A percentile compares a stretch with the other conserved stretches of the same genome.
Evolutionary conservation across 1,140 invertebrate genomes (phyloP).

Genomic region (Eueides isabella): DNA sequence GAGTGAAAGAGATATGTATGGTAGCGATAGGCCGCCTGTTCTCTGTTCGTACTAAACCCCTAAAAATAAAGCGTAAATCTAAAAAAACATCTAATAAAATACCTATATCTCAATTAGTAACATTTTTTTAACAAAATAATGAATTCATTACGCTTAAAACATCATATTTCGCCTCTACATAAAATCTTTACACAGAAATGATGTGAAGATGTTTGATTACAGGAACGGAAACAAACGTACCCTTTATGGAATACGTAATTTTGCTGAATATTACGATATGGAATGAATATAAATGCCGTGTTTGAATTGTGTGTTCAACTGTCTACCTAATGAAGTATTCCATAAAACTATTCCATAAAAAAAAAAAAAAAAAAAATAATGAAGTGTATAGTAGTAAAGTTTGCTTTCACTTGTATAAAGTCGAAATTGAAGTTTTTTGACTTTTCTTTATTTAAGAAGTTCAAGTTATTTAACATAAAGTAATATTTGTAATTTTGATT

Average conservation of each 20-base stretch:
- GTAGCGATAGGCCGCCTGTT: no score
- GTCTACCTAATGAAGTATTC: slow-evolving; percentile 32
- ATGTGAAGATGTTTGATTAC: slow-evolving; percentile 44
- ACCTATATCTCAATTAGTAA: no score
- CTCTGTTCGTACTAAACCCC: no score
- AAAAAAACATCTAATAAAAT: no score
- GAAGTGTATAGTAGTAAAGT: slow-evolving; percentile 5
- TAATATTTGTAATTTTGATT: no score
- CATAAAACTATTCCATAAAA: no score
- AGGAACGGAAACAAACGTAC: slow-evolving; percentile 42
- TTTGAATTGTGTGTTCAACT: slow-evolving; percentile 27
- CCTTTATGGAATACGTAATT: slow-evolving; percentile 40
- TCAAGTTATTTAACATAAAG: not conserved
- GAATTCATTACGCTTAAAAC: not conserved
- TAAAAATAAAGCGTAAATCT: no score
- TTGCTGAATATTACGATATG: slow-evolving; percentile 34
- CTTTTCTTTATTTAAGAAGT: no score
- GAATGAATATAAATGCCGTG: slow-evolving; percentile 39
- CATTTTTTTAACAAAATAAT: not conserved
- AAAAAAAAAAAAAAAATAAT: slow-evolving; percentile 15
- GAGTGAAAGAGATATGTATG: no score
- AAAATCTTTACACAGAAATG: not conserved
- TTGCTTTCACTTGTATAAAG: not conserved
- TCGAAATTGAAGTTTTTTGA: not conserved
- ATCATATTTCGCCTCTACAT: not conserved